A percentile compares a stretch with the other conserved stretches of the same genome.
Evolutionary conservation across 2,888 invertebrate species (phyloP).

Genomic region (Pammene fasciana): DNA sequence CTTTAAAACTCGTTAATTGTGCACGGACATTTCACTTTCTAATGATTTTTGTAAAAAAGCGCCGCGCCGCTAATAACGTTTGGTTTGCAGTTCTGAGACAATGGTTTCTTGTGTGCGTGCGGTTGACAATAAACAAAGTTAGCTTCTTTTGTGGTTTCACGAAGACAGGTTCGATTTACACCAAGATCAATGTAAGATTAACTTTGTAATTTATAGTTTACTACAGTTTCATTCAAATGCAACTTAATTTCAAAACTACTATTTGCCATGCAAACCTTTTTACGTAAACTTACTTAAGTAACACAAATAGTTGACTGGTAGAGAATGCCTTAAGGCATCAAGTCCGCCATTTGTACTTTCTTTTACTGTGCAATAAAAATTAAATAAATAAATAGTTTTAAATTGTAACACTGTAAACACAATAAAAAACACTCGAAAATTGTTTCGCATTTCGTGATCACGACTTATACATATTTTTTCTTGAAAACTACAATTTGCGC

Average conservation of each 20-base stretch:
- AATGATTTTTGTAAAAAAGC: slow-evolving; percentile 58
- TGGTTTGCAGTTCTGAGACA: slow-evolving; percentile 3
- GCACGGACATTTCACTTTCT: slow-evolving; percentile 67
- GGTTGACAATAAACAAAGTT: slow-evolving; percentile 1
- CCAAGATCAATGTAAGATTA: background rate
- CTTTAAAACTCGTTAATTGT: slow-evolving; percentile 76
- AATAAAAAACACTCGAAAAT: too few relatives aligned
- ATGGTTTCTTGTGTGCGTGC: slow-evolving; percentile 14
- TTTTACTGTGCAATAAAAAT: too few relatives aligned
- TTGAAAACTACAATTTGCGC: background rate
- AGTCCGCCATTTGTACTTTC: too few relatives aligned
- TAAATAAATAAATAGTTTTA: too few relatives aligned
- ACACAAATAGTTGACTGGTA: too few relatives aligned
- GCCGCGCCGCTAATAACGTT: slow-evolving; percentile 25
- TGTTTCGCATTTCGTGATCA: too few relatives aligned
- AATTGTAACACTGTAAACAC: too few relatives aligned
- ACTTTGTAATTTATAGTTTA: background rate
- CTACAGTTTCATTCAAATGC: background rate
- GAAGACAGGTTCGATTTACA: background rate
- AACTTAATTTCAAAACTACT: too few relatives aligned
- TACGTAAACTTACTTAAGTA: too few relatives aligned
- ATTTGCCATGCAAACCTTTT: too few relatives aligned
- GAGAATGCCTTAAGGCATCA: too few relatives aligned
- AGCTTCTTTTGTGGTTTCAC: slow-evolving; percentile 2
- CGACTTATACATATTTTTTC: too few relatives aligned